A percentile compares a stretch with the other conserved stretches of the same genome.
phyloP scores from a whole-genome alignment of 2,113 vertebrate genomes.

The Herpailurus yagouaroundi region DNA sequence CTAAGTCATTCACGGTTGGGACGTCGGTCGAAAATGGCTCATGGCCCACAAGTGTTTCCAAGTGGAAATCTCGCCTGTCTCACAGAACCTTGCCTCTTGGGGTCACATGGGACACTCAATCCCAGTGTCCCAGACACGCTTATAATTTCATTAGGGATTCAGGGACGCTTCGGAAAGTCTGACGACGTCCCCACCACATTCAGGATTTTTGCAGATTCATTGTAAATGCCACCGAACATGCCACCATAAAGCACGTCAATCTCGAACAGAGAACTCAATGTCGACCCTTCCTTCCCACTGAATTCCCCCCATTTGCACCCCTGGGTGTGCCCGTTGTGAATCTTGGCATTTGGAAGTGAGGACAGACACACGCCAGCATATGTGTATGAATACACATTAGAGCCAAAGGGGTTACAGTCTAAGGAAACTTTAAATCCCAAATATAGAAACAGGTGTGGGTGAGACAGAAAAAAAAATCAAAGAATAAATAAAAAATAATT shows the following conservation, averaged over 20 bases:
- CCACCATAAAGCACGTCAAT: not conserved
- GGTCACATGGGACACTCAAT: no score
- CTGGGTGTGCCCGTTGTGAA: no score
- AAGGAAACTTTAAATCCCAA: not conserved
- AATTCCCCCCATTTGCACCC: not conserved
- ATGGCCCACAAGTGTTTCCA: no score
- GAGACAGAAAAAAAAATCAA: not conserved
- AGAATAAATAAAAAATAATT: not conserved
- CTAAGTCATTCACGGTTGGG: no score
- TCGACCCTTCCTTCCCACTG: no score
- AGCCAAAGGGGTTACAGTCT: not conserved
- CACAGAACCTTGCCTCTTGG: not conserved
- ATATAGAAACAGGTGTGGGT: not conserved
- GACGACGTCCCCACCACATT: rapidly evolving
- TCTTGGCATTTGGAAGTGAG: not conserved
- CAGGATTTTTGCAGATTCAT: not conserved
- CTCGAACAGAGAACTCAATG: no score
- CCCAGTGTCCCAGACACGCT: rapidly evolving
- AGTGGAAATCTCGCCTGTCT: no score
- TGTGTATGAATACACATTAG: not conserved
- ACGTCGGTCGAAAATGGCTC: no score
- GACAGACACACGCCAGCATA: rapidly evolving
- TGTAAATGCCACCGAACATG: rapidly evolving
- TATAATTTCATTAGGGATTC: not conserved
- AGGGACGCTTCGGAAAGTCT: not conserved